phyloP scores from a whole-genome alignment of 2,888 invertebrate genomes.

The Chrysolina haemoptera region DNA sequence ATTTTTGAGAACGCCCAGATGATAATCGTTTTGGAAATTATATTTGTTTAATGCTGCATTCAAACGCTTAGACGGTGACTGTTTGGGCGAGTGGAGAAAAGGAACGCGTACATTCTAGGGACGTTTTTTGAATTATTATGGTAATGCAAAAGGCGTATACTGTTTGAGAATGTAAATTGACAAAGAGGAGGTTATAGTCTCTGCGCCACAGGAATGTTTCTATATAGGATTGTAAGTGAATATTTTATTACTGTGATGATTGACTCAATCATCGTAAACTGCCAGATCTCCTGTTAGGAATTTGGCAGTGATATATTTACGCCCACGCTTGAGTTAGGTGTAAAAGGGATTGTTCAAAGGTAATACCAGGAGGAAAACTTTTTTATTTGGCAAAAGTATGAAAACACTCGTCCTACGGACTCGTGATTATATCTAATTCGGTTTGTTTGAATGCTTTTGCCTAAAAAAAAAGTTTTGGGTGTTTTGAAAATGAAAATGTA shows the following conservation, averaged over 20 bases:
- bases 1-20: slow-evolving; percentile 55
- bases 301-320: neutral
- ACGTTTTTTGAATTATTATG: slow-evolving; percentile 70
- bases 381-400: no score
- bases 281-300: no score
- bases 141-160: slow-evolving; percentile 70
- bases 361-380: no score
- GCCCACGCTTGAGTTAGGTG: no score
- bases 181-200: slow-evolving; percentile 56
- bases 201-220: slow-evolving; percentile 12
- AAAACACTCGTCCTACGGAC: no score
- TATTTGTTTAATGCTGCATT: slow-evolving; percentile 62
- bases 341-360: no score
- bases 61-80: slow-evolving; percentile 60
- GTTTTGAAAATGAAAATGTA: no score
- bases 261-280: neutral
- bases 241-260: neutral
- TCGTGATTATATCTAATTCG: no score
- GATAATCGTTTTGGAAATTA: slow-evolving; percentile 60
- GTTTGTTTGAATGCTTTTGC: no score
- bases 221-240: slow-evolving; percentile 49
- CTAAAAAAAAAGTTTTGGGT: no score
- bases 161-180: slow-evolving; percentile 71
- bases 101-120: slow-evolving; percentile 61
- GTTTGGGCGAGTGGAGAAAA: slow-evolving; percentile 42